Conservation (phyloP, 2,888 invertebrate species). For the Oeneis ivallda region DNA sequence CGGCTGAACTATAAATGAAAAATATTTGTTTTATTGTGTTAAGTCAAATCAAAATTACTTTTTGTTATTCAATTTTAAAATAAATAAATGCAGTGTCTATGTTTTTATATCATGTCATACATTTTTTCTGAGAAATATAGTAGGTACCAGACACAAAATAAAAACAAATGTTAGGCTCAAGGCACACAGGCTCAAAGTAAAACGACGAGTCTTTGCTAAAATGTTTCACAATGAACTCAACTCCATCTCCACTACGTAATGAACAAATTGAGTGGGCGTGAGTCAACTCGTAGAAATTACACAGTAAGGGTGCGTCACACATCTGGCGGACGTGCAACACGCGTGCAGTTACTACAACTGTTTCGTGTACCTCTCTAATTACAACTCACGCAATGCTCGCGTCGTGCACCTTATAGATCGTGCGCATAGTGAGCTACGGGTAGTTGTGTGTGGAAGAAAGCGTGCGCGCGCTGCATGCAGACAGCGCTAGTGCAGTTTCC, state of each 20-base stretch:
- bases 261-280: too few relatives aligned
- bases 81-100: not conserved
- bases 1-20: too few relatives aligned
- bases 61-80: not conserved
- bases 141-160: constrained; percentile 1
- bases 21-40: not conserved
- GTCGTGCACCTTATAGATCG: too few relatives aligned
- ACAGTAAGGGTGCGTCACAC: too few relatives aligned
- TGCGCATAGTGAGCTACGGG: too few relatives aligned
- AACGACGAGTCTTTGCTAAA: not conserved
- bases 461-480: too few relatives aligned
- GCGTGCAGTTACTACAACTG: too few relatives aligned
- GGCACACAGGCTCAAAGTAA: not conserved
- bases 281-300: not conserved
- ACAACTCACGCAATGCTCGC: too few relatives aligned
- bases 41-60: not conserved
- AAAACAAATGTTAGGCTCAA: not conserved
- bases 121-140: not conserved
- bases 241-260: not conserved
- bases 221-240: not conserved
- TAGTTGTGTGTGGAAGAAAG: too few relatives aligned
- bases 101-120: not conserved
- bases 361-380: too few relatives aligned
- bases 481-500: too few relatives aligned
- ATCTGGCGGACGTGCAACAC: too few relatives aligned